These are phyloP conservation scores for Sinocyclocheilus maitianheensis DNA, from an alignment of 2,113 vertebrate species.

Conservation along the genomic window DNA sequence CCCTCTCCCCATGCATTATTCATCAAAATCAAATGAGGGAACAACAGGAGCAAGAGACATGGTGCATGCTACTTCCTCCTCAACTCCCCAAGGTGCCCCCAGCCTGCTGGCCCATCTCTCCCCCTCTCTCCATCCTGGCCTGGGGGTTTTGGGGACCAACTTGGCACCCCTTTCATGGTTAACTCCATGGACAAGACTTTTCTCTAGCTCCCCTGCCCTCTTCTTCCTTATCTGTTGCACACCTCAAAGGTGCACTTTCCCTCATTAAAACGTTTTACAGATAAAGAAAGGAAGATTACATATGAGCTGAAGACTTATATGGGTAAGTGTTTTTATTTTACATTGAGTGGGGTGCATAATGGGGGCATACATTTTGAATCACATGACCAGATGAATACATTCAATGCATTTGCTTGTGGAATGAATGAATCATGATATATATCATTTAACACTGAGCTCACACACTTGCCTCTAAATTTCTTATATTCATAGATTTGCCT, in stretches of 20 bases:
- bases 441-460: background rate
- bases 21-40: constrained; percentile 98
- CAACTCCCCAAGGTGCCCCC: constrained; percentile 90
- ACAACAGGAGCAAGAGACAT: constrained; percentile 87
- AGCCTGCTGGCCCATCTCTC: constrained; percentile 89
- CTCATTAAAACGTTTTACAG: constrained; percentile 5
- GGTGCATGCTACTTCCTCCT: constrained; percentile 93
- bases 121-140: constrained; percentile 56
- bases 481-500: background rate
- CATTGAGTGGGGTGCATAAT: background rate
- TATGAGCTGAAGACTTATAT: background rate
- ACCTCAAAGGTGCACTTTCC: constrained; percentile 1
- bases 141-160: constrained; percentile 45
- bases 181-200: constrained; percentile 39
- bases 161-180: constrained; percentile 52
- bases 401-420: background rate
- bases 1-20: constrained; percentile 92
- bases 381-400: background rate
- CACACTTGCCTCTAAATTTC: background rate
- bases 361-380: background rate
- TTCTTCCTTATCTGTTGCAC: constrained; percentile 46
- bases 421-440: background rate
- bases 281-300: background rate
- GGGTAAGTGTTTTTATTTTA: background rate
- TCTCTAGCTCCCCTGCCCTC: constrained; percentile 1